Conservation (phyloP, 2,113 vertebrate species). For the Tilapia sparmanii region DNA sequence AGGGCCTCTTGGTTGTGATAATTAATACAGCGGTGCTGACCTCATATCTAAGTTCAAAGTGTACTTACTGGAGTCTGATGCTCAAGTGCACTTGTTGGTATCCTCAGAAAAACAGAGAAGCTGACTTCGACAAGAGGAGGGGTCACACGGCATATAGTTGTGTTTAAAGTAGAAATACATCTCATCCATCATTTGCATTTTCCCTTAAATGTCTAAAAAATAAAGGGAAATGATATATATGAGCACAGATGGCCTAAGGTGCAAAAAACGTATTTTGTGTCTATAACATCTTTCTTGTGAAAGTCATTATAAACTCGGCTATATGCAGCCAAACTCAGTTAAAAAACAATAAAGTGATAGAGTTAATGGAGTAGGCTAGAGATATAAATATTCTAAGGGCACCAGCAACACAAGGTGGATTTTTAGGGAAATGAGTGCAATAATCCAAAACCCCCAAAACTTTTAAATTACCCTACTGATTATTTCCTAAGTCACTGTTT, state of each 20-base stretch:
- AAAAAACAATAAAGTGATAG: not conserved
- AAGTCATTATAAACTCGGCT: not conserved
- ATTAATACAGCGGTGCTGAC: not conserved
- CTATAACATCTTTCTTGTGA: not conserved
- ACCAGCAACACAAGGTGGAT: not conserved
- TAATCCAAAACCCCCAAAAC: fast-evolving
- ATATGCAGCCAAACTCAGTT: not conserved
- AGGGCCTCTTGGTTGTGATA: not conserved
- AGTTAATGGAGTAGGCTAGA: fast-evolving
- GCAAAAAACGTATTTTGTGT: not conserved
- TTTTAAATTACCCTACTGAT: not conserved
- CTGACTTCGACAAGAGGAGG: not conserved
- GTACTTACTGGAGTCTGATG: not conserved
- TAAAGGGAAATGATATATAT: not conserved
- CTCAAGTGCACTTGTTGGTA: not conserved
- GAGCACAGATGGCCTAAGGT: not conserved
- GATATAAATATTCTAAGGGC: not conserved
- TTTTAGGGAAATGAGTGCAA: not conserved
- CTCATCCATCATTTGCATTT: not conserved
- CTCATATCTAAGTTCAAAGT: conserved; percentile 4
- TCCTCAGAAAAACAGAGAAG: not conserved
- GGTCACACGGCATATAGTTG: not conserved
- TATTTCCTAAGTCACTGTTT: not conserved
- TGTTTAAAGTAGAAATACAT: not conserved
- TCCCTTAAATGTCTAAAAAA: not conserved